Evolutionary conservation across 2,113 vertebrate species (phyloP), one percentile per base, ranked within the genome.

Genomic region (Nipponia nippon): DNA sequence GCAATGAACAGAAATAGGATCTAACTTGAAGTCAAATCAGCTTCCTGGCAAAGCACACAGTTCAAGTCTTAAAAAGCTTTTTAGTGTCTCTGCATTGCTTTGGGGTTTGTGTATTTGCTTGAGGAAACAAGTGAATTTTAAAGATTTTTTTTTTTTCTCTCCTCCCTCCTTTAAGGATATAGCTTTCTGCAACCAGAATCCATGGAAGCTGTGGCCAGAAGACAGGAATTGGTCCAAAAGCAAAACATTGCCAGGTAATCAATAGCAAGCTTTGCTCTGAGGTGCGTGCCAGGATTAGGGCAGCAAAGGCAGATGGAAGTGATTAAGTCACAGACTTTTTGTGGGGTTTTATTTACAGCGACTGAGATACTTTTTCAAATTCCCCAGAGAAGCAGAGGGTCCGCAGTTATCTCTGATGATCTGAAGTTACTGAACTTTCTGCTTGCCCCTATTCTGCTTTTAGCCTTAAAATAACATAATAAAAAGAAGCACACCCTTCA

Each of bases 181-280:
- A 97, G 98, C 58, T 99, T 99, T 97, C 94, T 99, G 84, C 99
- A 98, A 65, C 97, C 99, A 32, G 99, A 99, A 96, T 98, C 99
- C 89, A 97, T 99, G 98, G 99, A 99, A 97, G 98, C 99, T 67
- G 97, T 99, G 97, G 98, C 99, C 82, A 98, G 99, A 96, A 98
- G 99, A 98, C 99, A 99, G 95, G 99, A 99, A 95, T 94, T 99
- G 81, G 98, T 99, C 96, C 99, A 99, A 96, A 99, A 99, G 95
- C 99, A 99, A 97, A 99, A 98, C 85, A 98, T 99, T 89, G 99
- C 99, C 98, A 99, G 99, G 99, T 99, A 99, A 95, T 30, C 67
- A 56, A 49, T 22, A 63, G 38, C 27, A 80, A 76, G 5, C 12
- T 95, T 77, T 84, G 23, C 36, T 81, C 69, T 77, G 63, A 73